A percentile compares a stretch with the other conserved stretches of the same genome.
Conservation (phyloP, 2,888 invertebrate genomes). For the Zootermopsis nevadensis region DNA sequence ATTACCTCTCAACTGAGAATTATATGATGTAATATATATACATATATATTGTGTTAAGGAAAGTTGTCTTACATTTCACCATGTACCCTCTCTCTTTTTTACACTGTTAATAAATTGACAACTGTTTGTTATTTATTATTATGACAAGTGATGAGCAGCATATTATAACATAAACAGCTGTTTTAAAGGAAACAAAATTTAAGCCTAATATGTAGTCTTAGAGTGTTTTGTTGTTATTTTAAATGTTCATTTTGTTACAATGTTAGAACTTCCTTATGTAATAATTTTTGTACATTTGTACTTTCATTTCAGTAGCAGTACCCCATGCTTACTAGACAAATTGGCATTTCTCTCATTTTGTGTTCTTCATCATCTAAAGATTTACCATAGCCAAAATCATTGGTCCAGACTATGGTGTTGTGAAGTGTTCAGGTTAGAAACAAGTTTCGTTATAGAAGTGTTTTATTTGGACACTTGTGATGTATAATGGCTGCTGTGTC, state of each 20-base stretch:
- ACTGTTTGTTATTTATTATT: slow-evolving; percentile 32
- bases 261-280: background rate
- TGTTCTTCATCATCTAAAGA: slow-evolving; percentile 10
- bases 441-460: too few species aligned
- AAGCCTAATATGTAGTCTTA: slow-evolving; percentile 29
- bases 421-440: too few species aligned
- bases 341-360: slow-evolving; percentile 27
- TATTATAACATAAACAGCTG: slow-evolving; percentile 18
- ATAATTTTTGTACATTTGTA: background rate
- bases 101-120: slow-evolving; percentile 33
- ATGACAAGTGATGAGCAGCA: slow-evolving; percentile 6
- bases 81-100: slow-evolving; percentile 13
- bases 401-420: background rate
- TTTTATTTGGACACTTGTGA: too few species aligned
- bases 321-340: slow-evolving; percentile 9
- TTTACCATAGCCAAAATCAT: background rate
- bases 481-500: too few species aligned
- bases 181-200: slow-evolving; percentile 1
- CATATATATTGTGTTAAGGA: slow-evolving; percentile 12
- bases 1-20: background rate
- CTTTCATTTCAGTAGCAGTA: background rate
- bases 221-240: slow-evolving; percentile 23
- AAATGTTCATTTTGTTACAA: slow-evolving; percentile 23
- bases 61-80: slow-evolving; percentile 23
- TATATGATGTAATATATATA: slow-evolving; percentile 25